Percentiles rank a stretch among this genome's conserved stretches.
phyloP scores from a whole-genome alignment of 1,140 invertebrate genomes.

The Bathynomus jamesi region DNA sequence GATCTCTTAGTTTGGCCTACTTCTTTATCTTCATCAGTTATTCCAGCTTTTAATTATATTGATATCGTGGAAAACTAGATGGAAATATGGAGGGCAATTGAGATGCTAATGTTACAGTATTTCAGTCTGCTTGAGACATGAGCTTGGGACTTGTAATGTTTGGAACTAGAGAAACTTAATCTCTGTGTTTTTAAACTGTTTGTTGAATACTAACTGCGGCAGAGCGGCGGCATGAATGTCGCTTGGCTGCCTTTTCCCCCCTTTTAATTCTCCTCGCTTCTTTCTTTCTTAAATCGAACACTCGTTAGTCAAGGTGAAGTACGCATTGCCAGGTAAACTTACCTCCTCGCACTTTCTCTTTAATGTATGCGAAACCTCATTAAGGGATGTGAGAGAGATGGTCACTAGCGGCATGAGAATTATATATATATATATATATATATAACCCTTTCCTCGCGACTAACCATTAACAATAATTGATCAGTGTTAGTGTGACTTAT shows the following conservation, averaged over 20 bases:
- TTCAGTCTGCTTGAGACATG: constrained; percentile 16
- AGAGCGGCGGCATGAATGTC: background rate
- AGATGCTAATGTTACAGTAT: background rate
- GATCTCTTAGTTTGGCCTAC: background rate
- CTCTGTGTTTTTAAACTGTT: too few species aligned
- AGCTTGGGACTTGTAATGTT: constrained; percentile 21
- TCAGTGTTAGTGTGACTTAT: too few species aligned
- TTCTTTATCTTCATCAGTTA: background rate
- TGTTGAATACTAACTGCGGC: background rate
- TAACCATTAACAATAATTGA: too few species aligned
- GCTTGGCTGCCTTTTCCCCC: background rate
- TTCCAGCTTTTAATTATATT: background rate
- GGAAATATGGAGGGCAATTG: background rate
- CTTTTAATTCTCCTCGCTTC: background rate
- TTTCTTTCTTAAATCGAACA: too few species aligned
- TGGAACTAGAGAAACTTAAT: constrained; percentile 15
- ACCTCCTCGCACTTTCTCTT: background rate
- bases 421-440: background rate
- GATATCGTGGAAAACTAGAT: background rate
- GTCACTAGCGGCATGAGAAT: background rate
- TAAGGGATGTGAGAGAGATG: background rate
- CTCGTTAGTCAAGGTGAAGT: too few species aligned
- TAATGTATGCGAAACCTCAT: background rate
- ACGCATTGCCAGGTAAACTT: too few species aligned
- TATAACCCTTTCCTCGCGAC: background rate